These are phyloP conservation scores for Holotrichia oblita DNA, from an alignment of 1,140 invertebrate species.

Conservation along the genomic window DNA sequence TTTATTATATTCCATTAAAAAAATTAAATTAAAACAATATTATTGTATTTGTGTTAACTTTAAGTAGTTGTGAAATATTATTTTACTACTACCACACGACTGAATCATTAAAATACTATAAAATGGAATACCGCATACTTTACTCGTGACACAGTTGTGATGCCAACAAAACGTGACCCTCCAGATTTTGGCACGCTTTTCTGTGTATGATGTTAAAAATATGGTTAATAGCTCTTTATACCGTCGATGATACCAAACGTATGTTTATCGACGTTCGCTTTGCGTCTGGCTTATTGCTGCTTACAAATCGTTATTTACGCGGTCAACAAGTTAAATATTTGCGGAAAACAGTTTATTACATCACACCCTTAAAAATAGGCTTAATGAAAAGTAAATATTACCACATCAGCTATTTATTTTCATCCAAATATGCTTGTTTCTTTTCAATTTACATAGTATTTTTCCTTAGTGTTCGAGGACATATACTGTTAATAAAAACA, in stretches of 20 bases:
- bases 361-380: too few relatives aligned
- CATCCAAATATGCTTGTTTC: too few relatives aligned
- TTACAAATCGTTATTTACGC: neutral
- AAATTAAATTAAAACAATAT: too few relatives aligned
- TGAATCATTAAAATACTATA: constrained; percentile 4
- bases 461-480: too few relatives aligned
- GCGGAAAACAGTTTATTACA: neutral
- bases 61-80: neutral
- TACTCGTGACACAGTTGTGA: constrained; percentile 14
- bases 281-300: neutral
- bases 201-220: neutral
- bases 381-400: too few relatives aligned
- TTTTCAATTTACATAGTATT: too few relatives aligned
- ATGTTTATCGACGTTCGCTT: neutral
- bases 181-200: neutral
- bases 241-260: neutral
- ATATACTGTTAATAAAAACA: too few relatives aligned
- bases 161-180: neutral
- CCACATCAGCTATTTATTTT: too few relatives aligned
- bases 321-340: neutral
- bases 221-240: neutral
- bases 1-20: too few relatives aligned
- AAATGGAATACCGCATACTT: neutral
- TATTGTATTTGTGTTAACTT: too few relatives aligned
- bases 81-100: neutral